A percentile compares a stretch with the other conserved stretches of the same genome.
Evolutionary conservation across 2,888 invertebrate species (phyloP).

Genomic region (Alcis repandata): DNA sequence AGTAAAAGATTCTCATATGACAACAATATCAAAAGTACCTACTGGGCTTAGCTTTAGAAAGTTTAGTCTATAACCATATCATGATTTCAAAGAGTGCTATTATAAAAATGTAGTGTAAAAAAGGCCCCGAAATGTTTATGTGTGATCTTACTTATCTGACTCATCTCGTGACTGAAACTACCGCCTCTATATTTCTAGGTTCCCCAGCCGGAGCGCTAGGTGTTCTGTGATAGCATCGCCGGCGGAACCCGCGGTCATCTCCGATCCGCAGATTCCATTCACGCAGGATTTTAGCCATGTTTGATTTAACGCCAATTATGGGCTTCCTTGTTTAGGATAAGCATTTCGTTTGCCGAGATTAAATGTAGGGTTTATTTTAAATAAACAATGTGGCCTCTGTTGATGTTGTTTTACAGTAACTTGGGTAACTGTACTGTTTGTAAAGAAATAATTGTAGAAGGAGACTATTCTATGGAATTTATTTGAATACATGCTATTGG

Average conservation of each 20-base stretch:
- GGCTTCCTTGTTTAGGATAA: slow-evolving; percentile 75
- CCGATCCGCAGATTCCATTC: slow-evolving; percentile 84
- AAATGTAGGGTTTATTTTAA: slow-evolving; percentile 26
- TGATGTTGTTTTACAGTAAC: background rate
- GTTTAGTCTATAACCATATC: no score
- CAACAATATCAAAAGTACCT: no score
- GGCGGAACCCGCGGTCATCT: slow-evolving; percentile 82
- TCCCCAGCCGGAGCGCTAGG: slow-evolving; percentile 68
- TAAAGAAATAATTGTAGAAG: background rate
- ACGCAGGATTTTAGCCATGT: slow-evolving; percentile 83
- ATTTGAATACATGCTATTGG: no score
- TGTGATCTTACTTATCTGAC: no score
- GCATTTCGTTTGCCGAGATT: slow-evolving; percentile 31
- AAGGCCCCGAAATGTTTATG: no score
- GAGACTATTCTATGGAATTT: background rate
- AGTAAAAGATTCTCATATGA: no score
- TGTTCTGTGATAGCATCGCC: slow-evolving; percentile 80
- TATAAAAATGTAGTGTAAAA: no score
- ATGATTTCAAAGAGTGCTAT: no score
- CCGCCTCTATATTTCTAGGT: slow-evolving; percentile 41
- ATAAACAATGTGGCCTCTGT: slow-evolving; percentile 8
- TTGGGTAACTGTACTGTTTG: slow-evolving; percentile 3
- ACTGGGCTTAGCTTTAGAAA: no score
- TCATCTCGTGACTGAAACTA: background rate
- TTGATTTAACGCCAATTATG: slow-evolving; percentile 87